Percentiles rank a stretch among this genome's conserved stretches.
phyloP scores from a whole-genome alignment of 1,140 invertebrate species.

The Zaprionus capensis region DNA sequence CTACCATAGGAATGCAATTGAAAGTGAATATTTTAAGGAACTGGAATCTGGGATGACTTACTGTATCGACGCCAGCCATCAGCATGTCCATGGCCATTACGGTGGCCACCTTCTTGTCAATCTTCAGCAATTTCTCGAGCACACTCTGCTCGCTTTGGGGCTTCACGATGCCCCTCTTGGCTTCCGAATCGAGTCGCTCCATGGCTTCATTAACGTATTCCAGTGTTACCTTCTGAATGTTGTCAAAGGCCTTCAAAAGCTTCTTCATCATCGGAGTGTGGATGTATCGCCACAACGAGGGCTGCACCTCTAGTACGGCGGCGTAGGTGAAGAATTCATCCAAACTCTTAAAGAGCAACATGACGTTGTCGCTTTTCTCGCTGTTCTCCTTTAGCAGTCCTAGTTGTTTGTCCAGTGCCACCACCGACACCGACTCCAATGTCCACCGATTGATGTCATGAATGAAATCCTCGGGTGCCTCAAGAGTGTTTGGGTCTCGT shows the following conservation, averaged over 20 bases:
- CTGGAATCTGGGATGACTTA: conserved; percentile 16
- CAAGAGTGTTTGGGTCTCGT: conserved; percentile 85
- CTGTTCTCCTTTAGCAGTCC: conserved; percentile 83
- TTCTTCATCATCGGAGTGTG: conserved; percentile 86
- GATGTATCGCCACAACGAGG: conserved; percentile 87
- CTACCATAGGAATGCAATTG: conserved; percentile 19
- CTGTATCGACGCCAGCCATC: conserved; percentile 76
- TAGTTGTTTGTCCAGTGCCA: conserved; percentile 89
- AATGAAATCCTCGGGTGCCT: conserved; percentile 86
- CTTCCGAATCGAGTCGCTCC: conserved; percentile 59
- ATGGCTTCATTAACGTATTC: conserved; percentile 70
- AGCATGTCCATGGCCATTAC: conserved; percentile 83
- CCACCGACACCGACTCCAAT: conserved; percentile 89
- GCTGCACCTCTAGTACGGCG: conserved; percentile 86
- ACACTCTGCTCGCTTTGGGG: conserved; percentile 63
- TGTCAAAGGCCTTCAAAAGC: conserved; percentile 85
- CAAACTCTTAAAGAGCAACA: conserved; percentile 87
- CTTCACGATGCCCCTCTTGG: conserved; percentile 41
- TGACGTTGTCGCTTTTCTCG: conserved; percentile 85
- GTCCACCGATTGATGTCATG: conserved; percentile 89
- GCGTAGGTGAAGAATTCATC: conserved; percentile 87
- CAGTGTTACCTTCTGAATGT: conserved; percentile 44
- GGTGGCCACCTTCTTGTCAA: conserved; percentile 84
- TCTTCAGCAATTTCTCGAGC: conserved; percentile 81
- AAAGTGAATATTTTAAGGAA: neutral